Evolutionary conservation across 2,797 vertebrate genomes (phyloP).

Genomic region (Urocyon cinereoargenteus): DNA sequence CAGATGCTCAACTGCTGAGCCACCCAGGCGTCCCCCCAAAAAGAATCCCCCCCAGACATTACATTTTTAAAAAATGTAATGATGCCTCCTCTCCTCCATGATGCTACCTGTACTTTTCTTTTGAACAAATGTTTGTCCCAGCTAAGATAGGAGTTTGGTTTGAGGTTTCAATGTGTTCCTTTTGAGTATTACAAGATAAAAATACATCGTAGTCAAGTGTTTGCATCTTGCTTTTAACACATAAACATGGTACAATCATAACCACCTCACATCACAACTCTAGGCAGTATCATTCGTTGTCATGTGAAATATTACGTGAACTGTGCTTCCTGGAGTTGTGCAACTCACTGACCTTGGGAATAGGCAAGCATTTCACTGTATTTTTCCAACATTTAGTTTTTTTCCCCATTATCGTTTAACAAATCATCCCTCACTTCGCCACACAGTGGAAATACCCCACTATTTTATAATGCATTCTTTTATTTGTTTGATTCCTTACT

Average conservation of each 20-base stretch:
- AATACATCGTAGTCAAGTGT: neutral
- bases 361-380: neutral
- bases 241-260: neutral
- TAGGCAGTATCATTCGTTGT: neutral
- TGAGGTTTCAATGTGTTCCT: conserved; percentile 7
- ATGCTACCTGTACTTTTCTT: conserved; percentile 13
- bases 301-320: neutral
- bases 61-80: neutral
- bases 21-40: too few relatives aligned
- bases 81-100: neutral
- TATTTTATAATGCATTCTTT: conserved; percentile 29
- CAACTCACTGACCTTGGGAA: neutral
- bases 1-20: too few relatives aligned
- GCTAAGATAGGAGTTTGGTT: neutral
- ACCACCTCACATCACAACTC: neutral
- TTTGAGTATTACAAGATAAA: conserved; percentile 32
- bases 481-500: neutral
- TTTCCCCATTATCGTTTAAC: neutral
- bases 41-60: too few relatives aligned
- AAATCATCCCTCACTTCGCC: neutral
- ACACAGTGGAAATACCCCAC: neutral
- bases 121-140: conserved; percentile 33
- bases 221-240: conserved; percentile 41
- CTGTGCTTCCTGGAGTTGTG: neutral
- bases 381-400: conserved; percentile 28